Base-by-base conservation (phyloP, 2,113 vertebrate genomes). In the Salvelinus sp. region DNA sequence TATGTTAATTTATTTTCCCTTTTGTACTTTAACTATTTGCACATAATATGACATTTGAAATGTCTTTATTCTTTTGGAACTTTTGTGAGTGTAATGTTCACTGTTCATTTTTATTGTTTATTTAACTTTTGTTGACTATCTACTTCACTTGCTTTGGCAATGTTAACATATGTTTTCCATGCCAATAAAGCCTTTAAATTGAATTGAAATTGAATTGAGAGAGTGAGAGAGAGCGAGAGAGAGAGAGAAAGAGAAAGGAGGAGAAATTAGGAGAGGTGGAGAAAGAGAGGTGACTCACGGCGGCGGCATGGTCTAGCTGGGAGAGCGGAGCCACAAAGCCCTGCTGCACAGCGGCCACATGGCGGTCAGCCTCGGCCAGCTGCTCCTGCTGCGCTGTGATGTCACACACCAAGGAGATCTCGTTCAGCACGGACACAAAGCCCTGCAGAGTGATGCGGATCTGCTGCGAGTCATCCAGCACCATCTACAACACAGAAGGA, bases 401-500 rank as follows among this genome's bases (percentile, higher is more conserved):
- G 77, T 98, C 94, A 62, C 95, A 95, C 64, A 97, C 87, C 16
- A 89, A n/a, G 0, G 93, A 90, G 81, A 98, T 91, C 23, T 97
- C 96, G 79, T 91, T 88, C 66, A 98, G 83, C 67, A 96, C 93
- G 0, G 89, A 79, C 38, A 79, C 87, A 76, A 97, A 86, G 6
- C 81, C 84, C 66, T 93, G 93, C 27, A 99, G 89, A 4, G 94
- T 89, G 73, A 69, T 91, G 27, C 95, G 92, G 83, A 96, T 97
- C 91, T 96, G 96, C 6, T 93, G 93, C 0, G 94, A 95, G 85
- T 99, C 97, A 67, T 95, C 93, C 85, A 98, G 81, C 73, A 96
- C 96, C 92, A 94, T 93, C 97, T 99, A 82, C 13, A 58, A 70
- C n/a, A 54, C n/a, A 76, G 50, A 54, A 44, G 38, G 38, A 44